Conservation (phyloP, 2,113 vertebrate genomes). For the Okapia johnstoni region DNA sequence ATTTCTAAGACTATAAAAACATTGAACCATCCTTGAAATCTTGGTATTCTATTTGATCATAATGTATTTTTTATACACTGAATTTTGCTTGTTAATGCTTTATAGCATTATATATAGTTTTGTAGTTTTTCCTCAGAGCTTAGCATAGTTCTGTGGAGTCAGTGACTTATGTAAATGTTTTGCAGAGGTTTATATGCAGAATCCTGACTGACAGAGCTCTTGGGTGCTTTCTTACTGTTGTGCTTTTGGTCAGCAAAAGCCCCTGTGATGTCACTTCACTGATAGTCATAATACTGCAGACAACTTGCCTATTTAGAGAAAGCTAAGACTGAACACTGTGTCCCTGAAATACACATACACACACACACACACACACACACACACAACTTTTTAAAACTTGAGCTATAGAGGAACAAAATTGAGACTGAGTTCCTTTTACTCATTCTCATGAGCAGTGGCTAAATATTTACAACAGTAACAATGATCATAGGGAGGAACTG, state of each 20-base stretch:
- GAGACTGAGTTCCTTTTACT: background rate
- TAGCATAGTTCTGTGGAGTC: background rate
- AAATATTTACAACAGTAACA: background rate
- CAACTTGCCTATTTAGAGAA: background rate
- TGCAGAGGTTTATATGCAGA: background rate
- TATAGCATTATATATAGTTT: background rate
- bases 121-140: background rate
- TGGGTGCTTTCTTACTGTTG: background rate
- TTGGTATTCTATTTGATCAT: background rate
- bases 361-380: background rate
- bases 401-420: background rate
- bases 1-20: background rate
- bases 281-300: background rate
- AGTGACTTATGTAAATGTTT: background rate
- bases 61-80: background rate
- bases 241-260: background rate
- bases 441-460: background rate
- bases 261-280: background rate
- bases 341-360: background rate
- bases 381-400: background rate
- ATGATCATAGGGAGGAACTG: background rate
- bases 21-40: background rate
- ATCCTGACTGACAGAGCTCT: background rate
- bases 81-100: background rate
- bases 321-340: background rate